Percentiles rank a stretch among this genome's conserved stretches.
phyloP scores from a whole-genome alignment of 2,113 vertebrate species.

The Strix aluco region DNA sequence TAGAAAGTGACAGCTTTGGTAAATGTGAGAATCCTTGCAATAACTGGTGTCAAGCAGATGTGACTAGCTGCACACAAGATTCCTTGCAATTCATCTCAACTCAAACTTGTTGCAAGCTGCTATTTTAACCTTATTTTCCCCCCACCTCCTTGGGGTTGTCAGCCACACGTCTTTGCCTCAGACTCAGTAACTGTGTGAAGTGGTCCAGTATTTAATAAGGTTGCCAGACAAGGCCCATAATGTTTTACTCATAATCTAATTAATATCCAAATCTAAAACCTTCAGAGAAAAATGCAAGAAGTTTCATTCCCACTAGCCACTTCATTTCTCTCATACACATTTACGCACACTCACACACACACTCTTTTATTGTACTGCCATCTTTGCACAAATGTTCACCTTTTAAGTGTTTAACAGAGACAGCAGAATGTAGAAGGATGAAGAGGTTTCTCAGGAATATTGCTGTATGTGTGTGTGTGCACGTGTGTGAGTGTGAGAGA shows the following conservation, averaged over 20 bases:
- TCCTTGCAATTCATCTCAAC: not conserved
- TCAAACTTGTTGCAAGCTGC: not conserved
- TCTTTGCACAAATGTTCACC: not conserved
- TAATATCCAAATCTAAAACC: conserved; percentile 2
- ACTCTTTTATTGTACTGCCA: conserved; percentile 35
- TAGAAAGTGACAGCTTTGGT: not conserved
- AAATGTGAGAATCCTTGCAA: not conserved
- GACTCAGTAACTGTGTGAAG: not conserved
- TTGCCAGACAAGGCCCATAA: not conserved
- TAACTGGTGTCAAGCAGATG: not conserved
- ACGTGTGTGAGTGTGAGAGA: not conserved
- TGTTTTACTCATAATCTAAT: conserved; percentile 4
- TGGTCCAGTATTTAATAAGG: not conserved
- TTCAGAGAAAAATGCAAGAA: not conserved
- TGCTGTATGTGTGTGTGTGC: not conserved
- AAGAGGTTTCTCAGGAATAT: conserved; percentile 13
- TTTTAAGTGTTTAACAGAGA: not conserved
- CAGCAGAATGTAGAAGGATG: not conserved
- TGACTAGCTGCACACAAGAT: not conserved
- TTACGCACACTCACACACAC: not conserved
- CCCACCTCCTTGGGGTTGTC: not conserved
- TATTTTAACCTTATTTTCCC: not conserved
- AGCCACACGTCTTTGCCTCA: not conserved
- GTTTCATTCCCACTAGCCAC: not conserved
- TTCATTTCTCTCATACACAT: conserved; percentile 16